Conservation (phyloP, 2,113 vertebrate genomes). For the Apodemus speciosus region DNA sequence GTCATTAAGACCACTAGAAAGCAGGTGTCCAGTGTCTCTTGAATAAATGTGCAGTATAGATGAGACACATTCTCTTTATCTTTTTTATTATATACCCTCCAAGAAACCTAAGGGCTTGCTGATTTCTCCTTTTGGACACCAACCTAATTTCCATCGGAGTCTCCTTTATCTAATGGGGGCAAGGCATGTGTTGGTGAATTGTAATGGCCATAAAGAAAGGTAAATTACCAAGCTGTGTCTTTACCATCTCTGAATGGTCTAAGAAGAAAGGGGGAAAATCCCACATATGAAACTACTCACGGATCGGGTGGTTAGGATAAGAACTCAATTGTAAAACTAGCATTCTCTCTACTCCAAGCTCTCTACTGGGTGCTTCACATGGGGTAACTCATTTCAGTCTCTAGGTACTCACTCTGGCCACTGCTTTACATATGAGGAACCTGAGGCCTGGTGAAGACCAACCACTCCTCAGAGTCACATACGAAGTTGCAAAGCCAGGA, state of each 20-base stretch:
- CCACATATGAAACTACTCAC: not conserved
- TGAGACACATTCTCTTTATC: not conserved
- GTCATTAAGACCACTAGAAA: not conserved
- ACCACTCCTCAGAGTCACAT: not conserved
- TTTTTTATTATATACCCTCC: not conserved
- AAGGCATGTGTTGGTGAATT: not conserved
- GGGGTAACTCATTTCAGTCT: not conserved
- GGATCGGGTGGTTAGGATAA: not conserved
- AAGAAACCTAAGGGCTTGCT: not conserved
- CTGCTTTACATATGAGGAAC: not conserved
- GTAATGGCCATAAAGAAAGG: not conserved
- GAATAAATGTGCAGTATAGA: not conserved
- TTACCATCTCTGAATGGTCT: slow-evolving; percentile 39
- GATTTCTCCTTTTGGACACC: not conserved
- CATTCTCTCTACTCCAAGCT: not conserved
- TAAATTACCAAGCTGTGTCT: not conserved
- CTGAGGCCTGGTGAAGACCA: not conserved
- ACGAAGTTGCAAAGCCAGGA: not conserved
- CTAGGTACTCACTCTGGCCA: not conserved
- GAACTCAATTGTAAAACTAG: not conserved
- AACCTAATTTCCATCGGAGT: not conserved
- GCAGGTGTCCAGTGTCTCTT: not conserved
- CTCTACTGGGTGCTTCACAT: not conserved
- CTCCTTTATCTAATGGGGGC: not conserved
- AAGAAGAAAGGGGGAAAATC: not conserved